Evolutionary conservation across 2,888 invertebrate genomes (phyloP), one percentile per base, ranked within the genome.

Genomic region (Drosophila stalkeri): DNA sequence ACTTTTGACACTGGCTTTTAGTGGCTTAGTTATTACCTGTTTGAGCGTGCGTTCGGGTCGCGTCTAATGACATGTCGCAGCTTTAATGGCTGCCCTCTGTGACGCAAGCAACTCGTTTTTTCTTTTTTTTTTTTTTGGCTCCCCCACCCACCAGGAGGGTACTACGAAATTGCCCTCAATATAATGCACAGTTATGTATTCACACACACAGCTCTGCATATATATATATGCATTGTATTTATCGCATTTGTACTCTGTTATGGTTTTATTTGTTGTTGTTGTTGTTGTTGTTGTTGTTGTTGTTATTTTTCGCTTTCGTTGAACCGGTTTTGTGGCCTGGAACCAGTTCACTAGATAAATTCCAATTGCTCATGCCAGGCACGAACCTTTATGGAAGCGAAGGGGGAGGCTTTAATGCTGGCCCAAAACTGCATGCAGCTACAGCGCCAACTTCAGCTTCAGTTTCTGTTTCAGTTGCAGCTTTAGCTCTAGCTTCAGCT

Each of bases 241-340:
- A 72, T 51, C 41, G 49, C 37, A 63, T 56, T 51, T 51, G 72
- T 64, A 63, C 63, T 72, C 72, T 75, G 77, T 75, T 77, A 68
- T 73, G 55, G 66, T 63, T 72, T 61, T 33, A 39, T 39, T 16
- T 16, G 2, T 16, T 16, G 8, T 43, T 43, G 16, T 73, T 57
- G n/a, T n/a, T n/a, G n/a, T n/a, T n/a, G n/a, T n/a, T n/a, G n/a
- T n/a, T 8, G 37, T 49, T 60, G 33, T 54, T 70, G 49, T 59
- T 64, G 46, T 35, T 44, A 56, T 35, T 51, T 75, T 78, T 78
- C 78, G 81, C 81, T 78, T 78, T 82, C 80, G 76, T 80, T 82
- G 72, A 79, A 80, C 80, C 80, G 82, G 80, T 80, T 81, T 69
- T 51, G 43, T 64, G 72, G 67, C 62, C 67, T 77, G 77, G 68